These are phyloP conservation scores for Stramonita haemastoma DNA, from an alignment of 2,888 invertebrate species.

Conservation along the genomic window DNA sequence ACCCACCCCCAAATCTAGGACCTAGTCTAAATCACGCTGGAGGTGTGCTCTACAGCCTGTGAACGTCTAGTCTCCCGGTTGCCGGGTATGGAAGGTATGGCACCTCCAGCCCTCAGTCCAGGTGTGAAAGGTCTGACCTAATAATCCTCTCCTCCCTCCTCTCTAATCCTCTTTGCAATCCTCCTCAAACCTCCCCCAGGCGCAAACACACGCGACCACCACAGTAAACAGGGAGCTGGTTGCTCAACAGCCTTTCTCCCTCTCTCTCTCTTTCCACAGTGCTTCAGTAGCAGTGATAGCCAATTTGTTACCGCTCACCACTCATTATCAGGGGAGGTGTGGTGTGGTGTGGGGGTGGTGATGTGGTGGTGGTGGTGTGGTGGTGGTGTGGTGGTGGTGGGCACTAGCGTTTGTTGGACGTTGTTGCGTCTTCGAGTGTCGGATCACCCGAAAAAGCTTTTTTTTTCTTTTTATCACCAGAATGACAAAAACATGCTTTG, in stretches of 20 bases:
- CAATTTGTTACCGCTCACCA: slow-evolving; percentile 1
- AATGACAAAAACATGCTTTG: neutral
- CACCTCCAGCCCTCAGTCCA: neutral
- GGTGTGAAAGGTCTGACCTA: neutral
- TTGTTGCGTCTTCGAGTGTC: neutral
- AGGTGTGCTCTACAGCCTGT: too few species aligned
- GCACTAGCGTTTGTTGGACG: neutral
- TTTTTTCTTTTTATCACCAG: too few species aligned
- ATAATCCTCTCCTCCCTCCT: neutral
- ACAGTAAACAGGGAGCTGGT: neutral
- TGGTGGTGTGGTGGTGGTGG: too few species aligned
- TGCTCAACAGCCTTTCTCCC: neutral
- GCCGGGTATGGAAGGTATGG: too few species aligned
- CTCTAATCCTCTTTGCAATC: neutral
- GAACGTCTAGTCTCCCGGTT: too few species aligned
- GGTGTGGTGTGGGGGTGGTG: too few species aligned
- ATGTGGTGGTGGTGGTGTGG: too few species aligned
- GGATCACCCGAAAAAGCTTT: neutral
- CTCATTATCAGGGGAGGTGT: neutral
- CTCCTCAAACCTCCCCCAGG: neutral
- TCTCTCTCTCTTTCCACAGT: neutral
- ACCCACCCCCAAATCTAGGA: too few species aligned
- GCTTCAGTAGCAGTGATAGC: neutral
- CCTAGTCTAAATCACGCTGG: too few species aligned
- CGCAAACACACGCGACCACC: neutral